These are phyloP conservation scores for Cacatua alba DNA, from an alignment of 2,113 vertebrate species.

Conservation along the genomic window DNA sequence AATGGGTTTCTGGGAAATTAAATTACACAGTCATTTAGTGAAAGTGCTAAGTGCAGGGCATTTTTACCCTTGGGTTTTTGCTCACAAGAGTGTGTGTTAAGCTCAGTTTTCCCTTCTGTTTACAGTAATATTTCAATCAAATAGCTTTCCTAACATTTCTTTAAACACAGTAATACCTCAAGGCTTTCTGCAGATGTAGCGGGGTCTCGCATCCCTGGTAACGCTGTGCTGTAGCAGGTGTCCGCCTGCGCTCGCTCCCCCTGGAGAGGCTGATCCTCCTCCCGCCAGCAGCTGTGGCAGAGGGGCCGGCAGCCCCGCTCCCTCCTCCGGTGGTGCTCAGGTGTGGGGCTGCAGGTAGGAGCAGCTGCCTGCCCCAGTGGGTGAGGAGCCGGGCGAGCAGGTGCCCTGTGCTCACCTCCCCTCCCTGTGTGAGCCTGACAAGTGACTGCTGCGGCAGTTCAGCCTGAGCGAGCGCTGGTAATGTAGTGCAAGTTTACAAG, in stretches of 20 bases:
- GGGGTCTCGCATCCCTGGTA: not conserved
- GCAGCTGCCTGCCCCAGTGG: slow-evolving; percentile 65
- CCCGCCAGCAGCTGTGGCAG: slow-evolving; percentile 37
- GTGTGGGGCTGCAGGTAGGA: slow-evolving; percentile 69
- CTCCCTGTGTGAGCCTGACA: not conserved
- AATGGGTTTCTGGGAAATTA: slow-evolving; percentile 81
- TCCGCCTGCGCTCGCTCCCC: slow-evolving; percentile 21
- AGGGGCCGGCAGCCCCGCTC: slow-evolving; percentile 57
- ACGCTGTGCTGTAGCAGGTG: slow-evolving; percentile 69
- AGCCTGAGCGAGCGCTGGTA: rapidly evolving
- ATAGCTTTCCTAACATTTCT: not conserved
- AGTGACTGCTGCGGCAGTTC: not conserved
- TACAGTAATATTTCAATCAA: slow-evolving; percentile 40
- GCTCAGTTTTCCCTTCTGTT: slow-evolving; percentile 55
- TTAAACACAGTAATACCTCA: not conserved
- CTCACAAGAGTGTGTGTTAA: slow-evolving; percentile 22
- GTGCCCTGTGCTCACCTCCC: not conserved
- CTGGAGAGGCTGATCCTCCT: not conserved
- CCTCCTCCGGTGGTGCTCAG: slow-evolving; percentile 83
- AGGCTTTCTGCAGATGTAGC: not conserved
- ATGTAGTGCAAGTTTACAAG: rapidly evolving
- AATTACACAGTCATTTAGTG: slow-evolving; percentile 78
- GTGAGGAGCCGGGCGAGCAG: not conserved
- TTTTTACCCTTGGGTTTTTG: slow-evolving; percentile 68
- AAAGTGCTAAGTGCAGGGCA: slow-evolving; percentile 65